phyloP scores from a whole-genome alignment of 1,140 invertebrate genomes.

The Apis mellifera region DNA sequence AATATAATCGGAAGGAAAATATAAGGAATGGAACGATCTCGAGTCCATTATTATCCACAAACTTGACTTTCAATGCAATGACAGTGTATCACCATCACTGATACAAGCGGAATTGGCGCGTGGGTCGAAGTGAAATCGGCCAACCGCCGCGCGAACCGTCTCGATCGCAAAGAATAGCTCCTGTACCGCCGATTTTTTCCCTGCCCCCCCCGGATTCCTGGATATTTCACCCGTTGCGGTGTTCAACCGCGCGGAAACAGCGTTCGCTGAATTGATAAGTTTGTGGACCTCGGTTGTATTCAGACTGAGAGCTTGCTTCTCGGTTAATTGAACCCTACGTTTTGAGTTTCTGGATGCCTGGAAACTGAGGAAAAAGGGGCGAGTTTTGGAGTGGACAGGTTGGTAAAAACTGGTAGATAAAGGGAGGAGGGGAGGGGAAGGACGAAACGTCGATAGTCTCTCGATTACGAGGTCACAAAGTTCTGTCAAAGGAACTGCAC shows the following conservation, averaged over 20 bases:
- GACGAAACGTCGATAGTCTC: neutral
- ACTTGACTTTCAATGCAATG: neutral
- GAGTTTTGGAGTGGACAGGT: neutral
- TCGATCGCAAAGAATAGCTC: neutral
- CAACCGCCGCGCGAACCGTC: no score
- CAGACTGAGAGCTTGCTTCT: neutral
- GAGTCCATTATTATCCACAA: no score
- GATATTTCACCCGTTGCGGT: neutral
- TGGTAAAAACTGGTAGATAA: neutral
- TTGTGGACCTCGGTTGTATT: neutral
- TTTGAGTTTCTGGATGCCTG: neutral
- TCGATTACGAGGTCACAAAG: no score
- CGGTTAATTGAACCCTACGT: conserved; percentile 25
- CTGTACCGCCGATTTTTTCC: neutral
- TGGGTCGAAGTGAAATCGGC: conserved; percentile 12
- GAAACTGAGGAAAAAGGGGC: neutral
- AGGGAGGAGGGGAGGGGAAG: neutral
- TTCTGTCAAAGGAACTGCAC: no score
- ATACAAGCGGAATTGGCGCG: neutral
- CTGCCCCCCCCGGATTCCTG: neutral
- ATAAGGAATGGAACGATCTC: no score
- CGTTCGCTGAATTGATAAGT: conserved; percentile 4
- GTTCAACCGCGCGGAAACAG: conserved; percentile 30
- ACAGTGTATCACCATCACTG: no score
- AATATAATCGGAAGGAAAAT: no score